Conservation (phyloP, 2,888 invertebrate species). For the Lycocerus yunnanus region DNA sequence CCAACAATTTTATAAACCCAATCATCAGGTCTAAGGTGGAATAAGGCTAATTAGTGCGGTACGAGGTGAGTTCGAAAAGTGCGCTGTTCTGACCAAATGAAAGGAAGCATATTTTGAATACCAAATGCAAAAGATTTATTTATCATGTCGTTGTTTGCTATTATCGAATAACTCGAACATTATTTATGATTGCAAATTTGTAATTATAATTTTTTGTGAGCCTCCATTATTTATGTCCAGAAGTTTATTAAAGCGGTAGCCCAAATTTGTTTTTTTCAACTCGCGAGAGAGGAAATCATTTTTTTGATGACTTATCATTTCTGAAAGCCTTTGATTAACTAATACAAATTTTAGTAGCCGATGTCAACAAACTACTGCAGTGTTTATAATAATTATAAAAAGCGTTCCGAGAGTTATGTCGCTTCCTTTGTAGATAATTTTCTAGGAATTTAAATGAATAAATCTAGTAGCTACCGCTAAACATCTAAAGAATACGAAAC, state of each 20-base stretch:
- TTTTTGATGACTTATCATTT: neutral
- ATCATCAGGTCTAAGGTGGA: neutral
- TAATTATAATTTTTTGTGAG: neutral
- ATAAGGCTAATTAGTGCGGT: neutral
- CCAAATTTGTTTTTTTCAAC: neutral
- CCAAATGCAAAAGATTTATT: neutral
- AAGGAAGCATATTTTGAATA: neutral
- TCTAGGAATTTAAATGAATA: conserved; percentile 18
- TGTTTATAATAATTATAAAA: conserved; percentile 13
- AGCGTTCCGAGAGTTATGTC: conserved; percentile 8
- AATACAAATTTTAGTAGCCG: conserved; percentile 7
- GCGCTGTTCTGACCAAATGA: neutral
- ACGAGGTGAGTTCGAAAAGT: neutral
- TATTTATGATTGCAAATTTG: neutral
- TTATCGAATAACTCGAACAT: neutral
- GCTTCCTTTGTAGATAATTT: conserved; percentile 22
- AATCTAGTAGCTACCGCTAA: conserved; percentile 11
- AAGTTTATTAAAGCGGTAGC: neutral
- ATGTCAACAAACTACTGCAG: conserved; percentile 17
- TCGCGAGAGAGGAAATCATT: neutral
- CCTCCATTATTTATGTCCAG: neutral
- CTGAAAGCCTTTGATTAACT: neutral
- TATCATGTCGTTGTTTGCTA: neutral
- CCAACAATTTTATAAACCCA: neutral
- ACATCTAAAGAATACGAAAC: neutral